phyloP scores from a whole-genome alignment of 1,140 invertebrate species.

The Ctenoplectra terminalis region DNA sequence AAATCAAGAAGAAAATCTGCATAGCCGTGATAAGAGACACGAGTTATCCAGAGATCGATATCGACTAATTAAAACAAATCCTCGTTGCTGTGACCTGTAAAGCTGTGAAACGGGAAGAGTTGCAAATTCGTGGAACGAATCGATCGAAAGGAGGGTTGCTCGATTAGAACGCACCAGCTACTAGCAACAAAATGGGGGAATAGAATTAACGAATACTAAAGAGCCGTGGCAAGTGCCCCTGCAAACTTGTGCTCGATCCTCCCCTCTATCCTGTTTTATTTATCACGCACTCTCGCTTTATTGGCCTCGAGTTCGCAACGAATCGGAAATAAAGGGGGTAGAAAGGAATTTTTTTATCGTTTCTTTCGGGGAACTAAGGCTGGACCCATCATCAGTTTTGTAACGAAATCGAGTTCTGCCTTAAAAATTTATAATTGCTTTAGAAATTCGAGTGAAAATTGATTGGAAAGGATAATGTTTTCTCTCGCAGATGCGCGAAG shows the following conservation, averaged over 20 bases:
- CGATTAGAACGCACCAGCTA: constrained; percentile 55
- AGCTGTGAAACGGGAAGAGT: neutral
- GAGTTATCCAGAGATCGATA: neutral
- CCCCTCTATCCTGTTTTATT: constrained; percentile 27
- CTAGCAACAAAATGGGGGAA: constrained; percentile 36
- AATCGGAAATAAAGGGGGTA: constrained; percentile 6
- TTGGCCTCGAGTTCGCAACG: constrained; percentile 29
- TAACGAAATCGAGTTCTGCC: too few relatives aligned
- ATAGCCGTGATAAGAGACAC: neutral
- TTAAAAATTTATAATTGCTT: constrained; percentile 1
- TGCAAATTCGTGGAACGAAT: constrained; percentile 4
- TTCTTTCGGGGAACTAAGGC: constrained; percentile 9
- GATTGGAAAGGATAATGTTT: neutral
- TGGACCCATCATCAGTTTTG: neutral
- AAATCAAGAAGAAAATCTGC: constrained; percentile 30
- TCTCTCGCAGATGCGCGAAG: neutral
- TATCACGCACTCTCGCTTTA: constrained; percentile 52
- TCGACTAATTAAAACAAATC: constrained; percentile 17
- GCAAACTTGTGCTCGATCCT: neutral
- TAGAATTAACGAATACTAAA: constrained; percentile 68
- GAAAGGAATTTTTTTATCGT: constrained; percentile 44
- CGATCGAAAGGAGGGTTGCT: constrained; percentile 3
- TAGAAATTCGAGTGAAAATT: neutral
- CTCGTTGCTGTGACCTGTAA: too few relatives aligned
- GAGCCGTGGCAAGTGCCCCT: constrained; percentile 55